phyloP scores from a whole-genome alignment of 2,113 vertebrate genomes.

The Oryzias javanicus region DNA sequence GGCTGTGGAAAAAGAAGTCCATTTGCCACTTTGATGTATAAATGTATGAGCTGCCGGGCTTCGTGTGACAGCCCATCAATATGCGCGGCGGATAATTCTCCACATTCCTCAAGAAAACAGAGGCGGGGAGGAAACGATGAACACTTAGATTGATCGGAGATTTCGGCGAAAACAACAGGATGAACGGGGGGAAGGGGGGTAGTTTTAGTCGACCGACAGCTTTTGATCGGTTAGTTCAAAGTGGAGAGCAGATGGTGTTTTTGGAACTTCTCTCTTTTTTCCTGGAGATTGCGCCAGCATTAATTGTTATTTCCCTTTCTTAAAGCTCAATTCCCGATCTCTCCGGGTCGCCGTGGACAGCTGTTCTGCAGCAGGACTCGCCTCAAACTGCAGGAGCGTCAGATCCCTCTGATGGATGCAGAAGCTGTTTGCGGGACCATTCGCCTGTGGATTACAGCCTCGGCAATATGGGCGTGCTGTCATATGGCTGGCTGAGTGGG shows the following conservation, averaged over 20 bases:
- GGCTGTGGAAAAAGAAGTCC: conserved; percentile 52
- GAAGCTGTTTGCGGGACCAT: conserved; percentile 33
- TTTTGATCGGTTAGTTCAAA: conserved; percentile 81
- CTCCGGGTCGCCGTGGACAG: conserved; percentile 68
- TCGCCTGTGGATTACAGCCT: conserved; percentile 33
- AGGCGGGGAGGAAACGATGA: neutral
- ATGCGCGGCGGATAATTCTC: conserved; percentile 64
- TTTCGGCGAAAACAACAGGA: conserved; percentile 43
- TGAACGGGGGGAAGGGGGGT: conserved; percentile 37
- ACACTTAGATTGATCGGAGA: conserved; percentile 18
- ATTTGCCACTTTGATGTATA: conserved; percentile 69
- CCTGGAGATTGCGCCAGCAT: conserved; percentile 51
- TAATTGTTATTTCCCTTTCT: conserved; percentile 64
- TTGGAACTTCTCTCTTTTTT: conserved; percentile 69
- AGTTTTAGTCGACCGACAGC: conserved; percentile 60
- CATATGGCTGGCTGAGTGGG: conserved; percentile 32
- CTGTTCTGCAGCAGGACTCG: conserved; percentile 66
- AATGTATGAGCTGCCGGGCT: conserved; percentile 60
- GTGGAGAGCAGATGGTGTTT: conserved; percentile 78
- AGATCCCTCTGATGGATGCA: conserved; percentile 32
- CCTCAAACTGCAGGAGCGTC: conserved; percentile 48
- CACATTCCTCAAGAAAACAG: conserved; percentile 51
- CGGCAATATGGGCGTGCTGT: conserved; percentile 42
- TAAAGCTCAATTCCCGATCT: conserved; percentile 72
- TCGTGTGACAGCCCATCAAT: conserved; percentile 50